These are phyloP conservation scores for Champsocephalus esox DNA, from an alignment of 2,797 vertebrate species.

Conservation along the genomic window DNA sequence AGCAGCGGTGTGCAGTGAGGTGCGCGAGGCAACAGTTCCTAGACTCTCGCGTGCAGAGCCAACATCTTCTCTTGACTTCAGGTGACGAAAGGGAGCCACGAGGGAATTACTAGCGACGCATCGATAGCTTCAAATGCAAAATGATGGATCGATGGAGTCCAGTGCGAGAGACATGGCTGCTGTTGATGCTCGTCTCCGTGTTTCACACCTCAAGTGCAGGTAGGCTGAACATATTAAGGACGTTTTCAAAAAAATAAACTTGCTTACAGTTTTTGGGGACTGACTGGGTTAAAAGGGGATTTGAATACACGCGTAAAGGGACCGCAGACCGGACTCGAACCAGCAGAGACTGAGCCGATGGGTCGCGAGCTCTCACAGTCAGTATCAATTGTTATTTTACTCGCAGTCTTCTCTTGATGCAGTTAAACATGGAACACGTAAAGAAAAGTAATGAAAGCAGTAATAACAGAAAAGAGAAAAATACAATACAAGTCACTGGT, in stretches of 20 bases:
- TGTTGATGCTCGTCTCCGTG: constrained; percentile 51
- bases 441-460: no score
- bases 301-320: no score
- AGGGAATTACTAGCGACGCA: constrained; percentile 8
- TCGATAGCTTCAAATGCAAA: constrained; percentile 29
- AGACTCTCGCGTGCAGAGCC: constrained; percentile 16
- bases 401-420: no score
- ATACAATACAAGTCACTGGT: no score
- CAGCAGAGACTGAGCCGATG: no score
- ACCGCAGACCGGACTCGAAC: no score
- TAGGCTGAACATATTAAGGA: constrained; percentile 40
- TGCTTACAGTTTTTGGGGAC: not conserved
- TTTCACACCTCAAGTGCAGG: constrained; percentile 65
- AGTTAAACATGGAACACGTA: no score
- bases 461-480: no score
- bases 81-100: constrained; percentile 49
- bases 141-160: constrained; percentile 66
- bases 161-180: constrained; percentile 45
- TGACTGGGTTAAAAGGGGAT: no score
- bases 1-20: constrained; percentile 12
- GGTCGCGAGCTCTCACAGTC: no score
- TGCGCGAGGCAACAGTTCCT: constrained; percentile 1
- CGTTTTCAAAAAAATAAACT: not conserved
- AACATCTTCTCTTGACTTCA: constrained; percentile 32
- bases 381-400: no score